Evolutionary conservation across 2,888 invertebrate genomes (phyloP).

Genomic region (Apamea sordens): DNA sequence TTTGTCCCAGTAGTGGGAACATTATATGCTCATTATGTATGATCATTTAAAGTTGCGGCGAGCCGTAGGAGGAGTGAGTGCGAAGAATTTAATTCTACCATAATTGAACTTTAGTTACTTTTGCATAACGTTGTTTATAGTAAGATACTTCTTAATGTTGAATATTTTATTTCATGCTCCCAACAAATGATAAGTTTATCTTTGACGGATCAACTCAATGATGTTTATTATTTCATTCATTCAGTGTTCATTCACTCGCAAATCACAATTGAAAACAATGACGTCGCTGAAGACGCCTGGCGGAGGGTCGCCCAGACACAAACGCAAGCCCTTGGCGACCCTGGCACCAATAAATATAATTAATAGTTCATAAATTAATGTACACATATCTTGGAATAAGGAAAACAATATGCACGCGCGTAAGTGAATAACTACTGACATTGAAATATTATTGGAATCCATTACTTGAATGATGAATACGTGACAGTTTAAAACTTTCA

Average conservation of each 20-base stretch:
- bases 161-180: background rate
- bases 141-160: background rate
- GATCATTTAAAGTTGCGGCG: background rate
- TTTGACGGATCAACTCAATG: background rate
- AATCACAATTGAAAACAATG: conserved; percentile 31
- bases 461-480: conserved; percentile 11
- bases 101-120: background rate
- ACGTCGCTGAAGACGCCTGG: conserved; percentile 28
- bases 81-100: background rate
- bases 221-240: conserved; percentile 21
- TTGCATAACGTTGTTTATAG: background rate
- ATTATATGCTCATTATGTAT: background rate
- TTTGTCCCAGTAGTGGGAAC: background rate
- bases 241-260: conserved; percentile 11
- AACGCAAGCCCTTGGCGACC: conserved; percentile 35
- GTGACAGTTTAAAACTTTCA: conserved; percentile 1
- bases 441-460: conserved; percentile 46
- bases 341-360: conserved; percentile 51
- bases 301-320: background rate
- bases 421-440: conserved; percentile 36
- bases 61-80: background rate
- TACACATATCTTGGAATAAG: conserved; percentile 39
- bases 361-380: conserved; percentile 42
- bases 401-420: conserved; percentile 47
- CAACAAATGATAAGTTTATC: background rate